These are phyloP conservation scores for Perodicticus potto DNA, from an alignment of 2,797 vertebrate species.

Conservation along the genomic window DNA sequence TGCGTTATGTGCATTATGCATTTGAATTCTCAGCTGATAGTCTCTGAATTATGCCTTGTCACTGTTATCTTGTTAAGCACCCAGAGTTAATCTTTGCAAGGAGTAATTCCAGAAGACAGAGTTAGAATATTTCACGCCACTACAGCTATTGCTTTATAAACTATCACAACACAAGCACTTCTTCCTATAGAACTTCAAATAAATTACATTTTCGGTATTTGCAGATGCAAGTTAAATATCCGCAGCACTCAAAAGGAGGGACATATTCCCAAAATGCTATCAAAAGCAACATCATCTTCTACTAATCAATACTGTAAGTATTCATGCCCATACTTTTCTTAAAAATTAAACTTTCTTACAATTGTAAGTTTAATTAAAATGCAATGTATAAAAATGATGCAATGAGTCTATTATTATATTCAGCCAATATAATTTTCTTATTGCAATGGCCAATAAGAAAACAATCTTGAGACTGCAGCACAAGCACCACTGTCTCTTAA, in stretches of 20 bases:
- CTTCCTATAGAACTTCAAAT: background rate
- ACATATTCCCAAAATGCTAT: background rate
- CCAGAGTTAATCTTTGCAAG: slow-evolving; percentile 10
- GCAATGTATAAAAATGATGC: background rate
- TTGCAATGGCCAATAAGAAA: background rate
- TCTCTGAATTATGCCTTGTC: background rate
- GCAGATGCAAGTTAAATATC: background rate
- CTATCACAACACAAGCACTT: background rate
- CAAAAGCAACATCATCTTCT: background rate
- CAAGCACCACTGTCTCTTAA: background rate
- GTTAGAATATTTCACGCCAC: background rate
- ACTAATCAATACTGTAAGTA: background rate
- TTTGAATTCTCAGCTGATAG: background rate
- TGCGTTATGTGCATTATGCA: background rate
- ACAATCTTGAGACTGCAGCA: background rate
- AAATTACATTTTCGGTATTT: background rate
- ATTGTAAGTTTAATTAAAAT: background rate
- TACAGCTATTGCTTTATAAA: background rate
- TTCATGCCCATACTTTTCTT: background rate
- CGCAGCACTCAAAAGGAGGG: background rate
- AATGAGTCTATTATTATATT: background rate
- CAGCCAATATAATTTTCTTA: background rate
- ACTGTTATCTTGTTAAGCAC: background rate
- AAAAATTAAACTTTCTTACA: background rate
- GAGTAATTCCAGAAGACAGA: background rate